Percentiles rank a stretch among this genome's conserved stretches.
phyloP scores from a whole-genome alignment of 2,888 invertebrate species.

The Amiota minor region DNA sequence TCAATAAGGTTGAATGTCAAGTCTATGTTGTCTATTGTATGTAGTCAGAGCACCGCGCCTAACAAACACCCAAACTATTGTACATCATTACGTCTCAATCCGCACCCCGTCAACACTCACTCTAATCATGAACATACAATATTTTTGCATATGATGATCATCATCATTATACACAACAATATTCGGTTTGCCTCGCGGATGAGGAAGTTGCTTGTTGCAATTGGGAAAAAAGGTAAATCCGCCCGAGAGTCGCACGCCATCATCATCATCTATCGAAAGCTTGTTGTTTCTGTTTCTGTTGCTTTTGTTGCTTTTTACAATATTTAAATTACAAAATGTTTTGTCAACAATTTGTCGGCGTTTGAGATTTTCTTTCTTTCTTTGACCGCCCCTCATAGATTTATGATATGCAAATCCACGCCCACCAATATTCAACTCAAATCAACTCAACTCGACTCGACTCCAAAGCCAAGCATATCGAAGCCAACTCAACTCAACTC shows the following conservation, averaged over 20 bases:
- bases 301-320: constrained; percentile 39
- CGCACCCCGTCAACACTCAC: constrained; percentile 28
- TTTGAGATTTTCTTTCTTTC: constrained; percentile 30
- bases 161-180: constrained; percentile 44
- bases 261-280: constrained; percentile 27
- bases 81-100: not conserved
- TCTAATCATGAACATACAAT: constrained; percentile 9
- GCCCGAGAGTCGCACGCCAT: not conserved
- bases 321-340: constrained; percentile 66
- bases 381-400: constrained; percentile 1
- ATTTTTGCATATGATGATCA: constrained; percentile 49
- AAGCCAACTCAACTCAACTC: no score
- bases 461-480: not conserved
- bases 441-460: not conserved
- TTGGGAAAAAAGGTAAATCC: constrained; percentile 7
- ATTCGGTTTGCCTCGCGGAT: constrained; percentile 33
- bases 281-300: constrained; percentile 45
- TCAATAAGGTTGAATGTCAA: constrained; percentile 44
- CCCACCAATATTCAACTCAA: constrained; percentile 8
- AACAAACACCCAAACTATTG: not conserved
- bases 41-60: constrained; percentile 30
- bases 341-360: constrained; percentile 67
- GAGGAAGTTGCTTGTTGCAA: constrained; percentile 54
- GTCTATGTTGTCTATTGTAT: constrained; percentile 27
- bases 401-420: constrained; percentile 16